Evolutionary conservation across 2,113 vertebrate genomes (phyloP).

Genomic region (Spizaetus ornatus): DNA sequence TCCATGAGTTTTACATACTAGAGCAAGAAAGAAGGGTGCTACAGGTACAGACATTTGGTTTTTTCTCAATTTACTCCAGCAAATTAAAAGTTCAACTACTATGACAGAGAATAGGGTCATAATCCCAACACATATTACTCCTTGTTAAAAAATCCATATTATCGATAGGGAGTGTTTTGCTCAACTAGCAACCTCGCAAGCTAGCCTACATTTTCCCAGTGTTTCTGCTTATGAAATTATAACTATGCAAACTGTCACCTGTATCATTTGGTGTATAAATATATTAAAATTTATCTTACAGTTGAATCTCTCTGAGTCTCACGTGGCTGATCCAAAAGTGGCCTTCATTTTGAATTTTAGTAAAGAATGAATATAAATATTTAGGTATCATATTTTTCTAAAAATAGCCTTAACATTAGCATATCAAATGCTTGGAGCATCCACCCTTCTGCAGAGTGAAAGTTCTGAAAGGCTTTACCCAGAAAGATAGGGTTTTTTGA

Average conservation of each 20-base stretch:
- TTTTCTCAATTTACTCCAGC: not conserved
- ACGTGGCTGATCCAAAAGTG: not conserved
- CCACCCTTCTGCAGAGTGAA: not conserved
- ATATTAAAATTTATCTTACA: not conserved
- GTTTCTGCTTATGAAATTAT: not conserved
- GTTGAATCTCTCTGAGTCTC: not conserved
- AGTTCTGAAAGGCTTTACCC: not conserved
- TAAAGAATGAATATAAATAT: not conserved
- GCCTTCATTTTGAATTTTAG: not conserved
- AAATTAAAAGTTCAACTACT: not conserved
- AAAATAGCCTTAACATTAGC: not conserved
- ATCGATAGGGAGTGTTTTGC: not conserved
- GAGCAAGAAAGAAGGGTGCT: not conserved
- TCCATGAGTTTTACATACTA: not conserved
- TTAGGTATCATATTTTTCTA: not conserved
- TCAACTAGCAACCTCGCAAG: not conserved
- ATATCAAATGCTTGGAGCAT: not conserved
- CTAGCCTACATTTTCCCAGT: not conserved
- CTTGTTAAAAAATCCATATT: not conserved
- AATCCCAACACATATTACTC: not conserved
- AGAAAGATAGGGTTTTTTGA: not conserved
- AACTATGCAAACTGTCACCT: not conserved
- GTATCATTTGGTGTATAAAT: not conserved
- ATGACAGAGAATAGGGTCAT: not conserved
- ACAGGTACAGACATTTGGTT: not conserved